phyloP scores from a whole-genome alignment of 2,113 vertebrate genomes.

The Ploceus nigricollis region DNA sequence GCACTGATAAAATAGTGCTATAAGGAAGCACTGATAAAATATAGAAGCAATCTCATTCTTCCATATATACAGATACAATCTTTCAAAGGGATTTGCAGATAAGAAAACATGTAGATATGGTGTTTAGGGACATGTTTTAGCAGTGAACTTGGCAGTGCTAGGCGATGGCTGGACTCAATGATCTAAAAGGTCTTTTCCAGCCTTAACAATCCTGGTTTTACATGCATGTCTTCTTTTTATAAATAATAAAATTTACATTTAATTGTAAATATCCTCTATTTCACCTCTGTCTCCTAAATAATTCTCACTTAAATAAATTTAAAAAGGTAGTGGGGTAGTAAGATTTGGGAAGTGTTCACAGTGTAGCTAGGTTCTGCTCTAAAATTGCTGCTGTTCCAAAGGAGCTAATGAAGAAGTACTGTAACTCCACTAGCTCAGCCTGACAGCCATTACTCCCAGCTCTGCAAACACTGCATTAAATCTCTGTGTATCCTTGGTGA shows the following conservation, averaged over 20 bases:
- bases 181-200: not conserved
- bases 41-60: not conserved
- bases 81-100: not conserved
- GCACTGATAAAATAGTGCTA: not conserved
- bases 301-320: not conserved
- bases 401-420: slow-evolving; percentile 45
- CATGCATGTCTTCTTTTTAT: not conserved
- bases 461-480: slow-evolving; percentile 50
- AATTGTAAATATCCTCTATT: not conserved
- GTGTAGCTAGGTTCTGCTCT: not conserved
- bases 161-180: not conserved
- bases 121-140: not conserved
- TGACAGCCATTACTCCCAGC: slow-evolving; percentile 35
- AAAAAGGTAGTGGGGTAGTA: accelerated
- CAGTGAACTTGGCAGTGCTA: not conserved
- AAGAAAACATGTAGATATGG: not conserved
- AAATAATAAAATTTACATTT: not conserved
- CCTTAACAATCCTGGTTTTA: not conserved
- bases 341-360: not conserved
- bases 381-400: slow-evolving; percentile 23
- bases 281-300: not conserved
- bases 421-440: not conserved
- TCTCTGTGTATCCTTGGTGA: slow-evolving; percentile 61
- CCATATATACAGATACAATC: not conserved
- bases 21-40: not conserved